Evolutionary conservation across 2,113 vertebrate species (phyloP).

Genomic region (Hippotragus niger): DNA sequence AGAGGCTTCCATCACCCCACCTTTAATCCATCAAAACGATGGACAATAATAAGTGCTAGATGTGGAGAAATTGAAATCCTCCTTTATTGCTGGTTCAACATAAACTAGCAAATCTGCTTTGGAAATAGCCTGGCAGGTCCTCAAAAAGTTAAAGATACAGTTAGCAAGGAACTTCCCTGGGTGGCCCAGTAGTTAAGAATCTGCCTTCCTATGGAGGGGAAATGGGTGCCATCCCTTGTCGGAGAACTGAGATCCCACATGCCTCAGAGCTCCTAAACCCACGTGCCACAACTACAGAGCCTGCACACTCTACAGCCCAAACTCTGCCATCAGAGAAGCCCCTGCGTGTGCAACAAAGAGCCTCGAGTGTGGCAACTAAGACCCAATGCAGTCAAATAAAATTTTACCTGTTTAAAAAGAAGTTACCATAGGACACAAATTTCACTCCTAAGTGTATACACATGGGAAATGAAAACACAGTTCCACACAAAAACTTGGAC

Average conservation of each 20-base stretch:
- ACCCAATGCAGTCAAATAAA: neutral
- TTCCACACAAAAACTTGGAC: neutral
- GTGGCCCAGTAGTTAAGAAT: neutral
- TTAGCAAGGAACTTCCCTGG: neutral
- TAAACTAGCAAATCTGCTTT: too few relatives aligned
- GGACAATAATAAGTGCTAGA: neutral
- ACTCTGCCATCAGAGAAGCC: neutral
- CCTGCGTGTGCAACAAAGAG: neutral
- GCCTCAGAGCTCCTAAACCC: neutral
- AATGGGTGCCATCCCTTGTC: neutral
- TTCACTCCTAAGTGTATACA: neutral
- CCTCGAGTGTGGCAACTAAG: neutral
- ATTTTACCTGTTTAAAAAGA: neutral
- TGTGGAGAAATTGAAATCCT: neutral
- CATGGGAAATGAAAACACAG: neutral
- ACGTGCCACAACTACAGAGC: neutral
- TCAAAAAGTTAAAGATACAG: neutral
- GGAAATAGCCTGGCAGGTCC: neutral
- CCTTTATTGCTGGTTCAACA: neutral
- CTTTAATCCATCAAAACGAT: neutral
- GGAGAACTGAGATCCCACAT: neutral
- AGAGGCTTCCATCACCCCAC: neutral
- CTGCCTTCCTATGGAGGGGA: neutral
- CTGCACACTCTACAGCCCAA: neutral
- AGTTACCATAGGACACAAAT: neutral